Evolutionary conservation across 1,140 invertebrate species (phyloP).

Genomic region (Lasaia peninsularis): DNA sequence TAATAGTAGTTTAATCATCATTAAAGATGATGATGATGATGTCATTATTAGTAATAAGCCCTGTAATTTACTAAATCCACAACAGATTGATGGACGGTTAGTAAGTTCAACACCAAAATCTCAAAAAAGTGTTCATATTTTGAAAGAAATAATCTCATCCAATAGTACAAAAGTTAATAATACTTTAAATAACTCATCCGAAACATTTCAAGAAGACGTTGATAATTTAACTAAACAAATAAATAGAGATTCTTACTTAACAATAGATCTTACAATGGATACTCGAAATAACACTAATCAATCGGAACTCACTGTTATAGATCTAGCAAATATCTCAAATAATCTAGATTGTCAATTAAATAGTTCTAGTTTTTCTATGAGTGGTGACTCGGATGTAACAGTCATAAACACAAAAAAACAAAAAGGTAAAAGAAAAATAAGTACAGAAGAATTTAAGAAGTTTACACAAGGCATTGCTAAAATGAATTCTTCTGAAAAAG

Average conservation of each 20-base stretch:
- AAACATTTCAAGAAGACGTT: constrained; percentile 34
- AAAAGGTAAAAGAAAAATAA: constrained; percentile 25
- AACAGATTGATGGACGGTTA: constrained; percentile 21
- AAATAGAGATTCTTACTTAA: constrained; percentile 49
- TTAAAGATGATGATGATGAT: constrained; percentile 40
- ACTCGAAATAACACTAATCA: constrained; percentile 26
- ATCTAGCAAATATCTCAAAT: constrained; percentile 41
- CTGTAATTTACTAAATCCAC: constrained; percentile 20
- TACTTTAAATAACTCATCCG: neutral
- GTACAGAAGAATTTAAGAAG: constrained; percentile 34
- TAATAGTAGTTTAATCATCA: constrained; percentile 10
- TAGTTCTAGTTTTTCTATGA: constrained; percentile 43
- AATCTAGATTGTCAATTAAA: constrained; percentile 29
- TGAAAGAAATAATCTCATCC: constrained; percentile 17
- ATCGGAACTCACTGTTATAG: constrained; percentile 38
- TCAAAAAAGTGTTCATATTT: constrained; percentile 12
- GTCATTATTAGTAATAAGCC: constrained; percentile 22
- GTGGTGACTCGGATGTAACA: constrained; percentile 57
- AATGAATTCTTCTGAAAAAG: constrained; percentile 42
- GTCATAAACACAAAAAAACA: constrained; percentile 32
- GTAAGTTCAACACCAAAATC: constrained; percentile 45
- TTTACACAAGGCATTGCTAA: constrained; percentile 52
- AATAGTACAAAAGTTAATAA: neutral
- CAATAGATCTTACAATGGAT: constrained; percentile 56
- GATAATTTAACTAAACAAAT: constrained; percentile 49